phyloP scores from a whole-genome alignment of 2,888 invertebrate genomes.

The Crocallis elinguaria region DNA sequence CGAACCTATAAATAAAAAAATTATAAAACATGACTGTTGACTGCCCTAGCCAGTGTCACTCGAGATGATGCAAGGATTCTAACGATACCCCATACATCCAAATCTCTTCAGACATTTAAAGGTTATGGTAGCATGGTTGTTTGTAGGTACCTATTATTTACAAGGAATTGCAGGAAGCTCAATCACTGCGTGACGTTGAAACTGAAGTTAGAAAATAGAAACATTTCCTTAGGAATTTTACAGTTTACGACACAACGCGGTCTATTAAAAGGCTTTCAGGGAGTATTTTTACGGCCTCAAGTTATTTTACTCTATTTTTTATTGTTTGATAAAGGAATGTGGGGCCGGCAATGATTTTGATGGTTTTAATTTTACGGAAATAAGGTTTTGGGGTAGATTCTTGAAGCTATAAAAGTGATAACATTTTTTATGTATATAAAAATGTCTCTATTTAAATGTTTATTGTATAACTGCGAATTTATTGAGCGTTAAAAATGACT shows the following conservation, averaged over 20 bases:
- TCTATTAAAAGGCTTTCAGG: conserved; percentile 56
- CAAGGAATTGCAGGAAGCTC: background rate
- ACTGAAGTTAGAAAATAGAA: conserved; percentile 51
- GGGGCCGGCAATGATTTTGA: conserved; percentile 27
- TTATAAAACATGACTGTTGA: too few relatives aligned
- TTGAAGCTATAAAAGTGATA: conserved; percentile 7
- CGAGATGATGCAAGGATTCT: too few relatives aligned
- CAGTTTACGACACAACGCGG: conserved; percentile 59
- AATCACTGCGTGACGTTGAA: conserved; percentile 4
- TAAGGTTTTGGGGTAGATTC: conserved; percentile 16
- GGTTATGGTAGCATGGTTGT: too few relatives aligned
- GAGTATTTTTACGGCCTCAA: conserved; percentile 48
- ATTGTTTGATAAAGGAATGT: conserved; percentile 45
- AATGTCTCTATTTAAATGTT: background rate
- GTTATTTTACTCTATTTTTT: conserved; percentile 55
- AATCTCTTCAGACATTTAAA: too few relatives aligned
- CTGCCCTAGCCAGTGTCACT: too few relatives aligned
- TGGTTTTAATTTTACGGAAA: conserved; percentile 24
- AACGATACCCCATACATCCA: too few relatives aligned
- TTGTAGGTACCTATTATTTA: too few relatives aligned
- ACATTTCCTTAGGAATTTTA: conserved; percentile 60
- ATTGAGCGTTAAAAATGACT: background rate
- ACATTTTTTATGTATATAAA: background rate
- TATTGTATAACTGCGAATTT: background rate
- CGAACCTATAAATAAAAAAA: too few relatives aligned